These are phyloP conservation scores for Neodon shergylaensis DNA, from an alignment of 2,113 vertebrate genomes.

Conservation along the genomic window DNA sequence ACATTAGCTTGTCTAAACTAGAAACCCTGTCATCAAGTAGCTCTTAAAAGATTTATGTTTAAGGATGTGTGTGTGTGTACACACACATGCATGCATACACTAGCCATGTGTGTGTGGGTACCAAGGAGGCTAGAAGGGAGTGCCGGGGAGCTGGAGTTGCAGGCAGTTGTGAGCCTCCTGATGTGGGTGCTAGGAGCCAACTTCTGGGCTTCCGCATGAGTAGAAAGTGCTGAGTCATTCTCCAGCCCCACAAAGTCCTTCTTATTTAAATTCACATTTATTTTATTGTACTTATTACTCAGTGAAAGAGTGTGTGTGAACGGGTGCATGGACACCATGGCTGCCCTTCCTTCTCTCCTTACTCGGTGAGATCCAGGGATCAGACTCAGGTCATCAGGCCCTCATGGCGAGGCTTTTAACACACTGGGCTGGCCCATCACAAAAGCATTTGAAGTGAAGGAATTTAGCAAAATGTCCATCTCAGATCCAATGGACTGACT, in stretches of 20 bases:
- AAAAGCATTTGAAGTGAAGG: neutral
- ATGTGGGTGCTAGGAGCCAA: neutral
- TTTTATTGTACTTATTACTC: neutral
- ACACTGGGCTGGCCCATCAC: neutral
- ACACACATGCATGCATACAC: neutral
- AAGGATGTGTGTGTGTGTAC: neutral
- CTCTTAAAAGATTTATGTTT: neutral
- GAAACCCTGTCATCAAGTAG: neutral
- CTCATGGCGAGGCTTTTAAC: fast-evolving
- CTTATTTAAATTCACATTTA: neutral
- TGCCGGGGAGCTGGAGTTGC: neutral
- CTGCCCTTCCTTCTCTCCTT: neutral
- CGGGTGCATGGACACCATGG: too few species aligned
- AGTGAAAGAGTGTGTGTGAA: neutral
- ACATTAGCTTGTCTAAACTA: neutral
- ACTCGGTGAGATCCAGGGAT: too few species aligned
- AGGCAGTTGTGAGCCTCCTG: neutral
- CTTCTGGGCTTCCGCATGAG: neutral
- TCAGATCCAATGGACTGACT: neutral
- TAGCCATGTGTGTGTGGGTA: neutral
- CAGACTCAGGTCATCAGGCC: too few species aligned
- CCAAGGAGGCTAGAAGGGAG: neutral
- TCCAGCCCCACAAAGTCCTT: neutral
- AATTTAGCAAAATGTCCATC: neutral
- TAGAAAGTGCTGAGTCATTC: neutral